Evolutionary conservation across 2,888 invertebrate genomes (phyloP), one percentile per base, ranked within the genome.

Genomic region (Allolobophora icterica): DNA sequence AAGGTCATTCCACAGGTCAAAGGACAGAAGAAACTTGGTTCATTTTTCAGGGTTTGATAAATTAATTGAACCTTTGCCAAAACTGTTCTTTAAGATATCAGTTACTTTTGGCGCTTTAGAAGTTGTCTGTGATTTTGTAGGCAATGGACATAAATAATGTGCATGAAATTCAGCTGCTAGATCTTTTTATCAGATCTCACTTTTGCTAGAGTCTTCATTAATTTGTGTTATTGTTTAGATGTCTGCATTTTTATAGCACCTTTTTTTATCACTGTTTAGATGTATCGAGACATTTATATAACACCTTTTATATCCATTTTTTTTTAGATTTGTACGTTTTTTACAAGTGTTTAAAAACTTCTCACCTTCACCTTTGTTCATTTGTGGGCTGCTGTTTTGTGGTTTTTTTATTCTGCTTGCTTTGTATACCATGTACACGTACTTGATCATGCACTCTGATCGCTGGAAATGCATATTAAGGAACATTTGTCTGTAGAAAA

Each of bases 21-120:
- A 71, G 92, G 92, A 42, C 92, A 92, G 90, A 89, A 89, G 40
- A 89, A 90, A 58, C 87, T 92, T 40, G 91, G 90, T 40, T n/a
- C 92, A 38, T 92, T 92, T 83, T 92, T 92, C 91, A 90, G 92
- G 83, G n/a, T 92, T 33, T 92, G 84, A 91, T 52, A 52, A 52
- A 52, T 52, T 15, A 24, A 52, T 52, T 52, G 52, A 21, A 52
- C 24, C 21, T 52, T 45, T 45, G 13, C 19, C 13, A 52, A n/a
- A n/a, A 52, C 52, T 3, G 24, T 52, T 52, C 52, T 24, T 71
- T 71, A 71, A n/a, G n/a, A 30, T 30, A 30, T 71, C 30, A 71
- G 11, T 71, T 11, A n/a, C 30, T 71, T 71, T 71, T 71, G 71
- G 30, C n/a, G 71, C 6, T 71, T 71, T 71, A 71, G 89, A 30